Base-by-base conservation (phyloP, 2,113 vertebrate genomes). In the Anoura caudifer region DNA sequence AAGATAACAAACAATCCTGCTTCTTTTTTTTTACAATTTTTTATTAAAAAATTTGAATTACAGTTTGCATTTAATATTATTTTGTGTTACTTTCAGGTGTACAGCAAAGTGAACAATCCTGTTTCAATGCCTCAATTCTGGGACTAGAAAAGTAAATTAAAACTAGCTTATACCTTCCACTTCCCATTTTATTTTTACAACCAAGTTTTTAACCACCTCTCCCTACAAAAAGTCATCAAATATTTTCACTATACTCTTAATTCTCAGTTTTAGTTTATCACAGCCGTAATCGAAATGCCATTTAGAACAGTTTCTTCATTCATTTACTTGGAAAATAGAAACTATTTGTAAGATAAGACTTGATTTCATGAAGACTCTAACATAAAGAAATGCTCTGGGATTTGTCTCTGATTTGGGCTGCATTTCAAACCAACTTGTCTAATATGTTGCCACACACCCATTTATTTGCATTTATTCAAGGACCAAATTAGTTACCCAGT, bases 331-430 rank as follows among this genome's bases (percentile, higher is more conserved):
- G n/a, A 26, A 70, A 59, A 65, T 33, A 22, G 38, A 85, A 85
- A 38, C 33, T 16, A 17, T 41, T 28, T 63, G 0, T 73, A 72
- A 72, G 33, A 22, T 3, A 10, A 38, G 12, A 54, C 16, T 5
- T 67, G n/a, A 95, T 50, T 19, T 90, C 41, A 20, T 28, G 9
- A 81, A 94, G 17, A 31, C 43, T 59, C 47, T 90, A 52, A 80
- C 50, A 4, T 67, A 59, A 88, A 61, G 36, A 92, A 72, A 93
- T 85, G 24, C n/a, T 88, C 45, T 52, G 20, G 26, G 59, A 67
- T 85, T 59, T 87, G n/a, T 84, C 76, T 94, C 43, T 95, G 59
- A 70, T 87, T 93, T 91, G 59, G 38, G 19, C 67, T 73, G 36
- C 26, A 45, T 36, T 76, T 92, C 47, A 73, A 75, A 93, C 1